These are phyloP conservation scores for Halichoerus grypus DNA, from an alignment of 2,113 vertebrate genomes.

Conservation along the genomic window DNA sequence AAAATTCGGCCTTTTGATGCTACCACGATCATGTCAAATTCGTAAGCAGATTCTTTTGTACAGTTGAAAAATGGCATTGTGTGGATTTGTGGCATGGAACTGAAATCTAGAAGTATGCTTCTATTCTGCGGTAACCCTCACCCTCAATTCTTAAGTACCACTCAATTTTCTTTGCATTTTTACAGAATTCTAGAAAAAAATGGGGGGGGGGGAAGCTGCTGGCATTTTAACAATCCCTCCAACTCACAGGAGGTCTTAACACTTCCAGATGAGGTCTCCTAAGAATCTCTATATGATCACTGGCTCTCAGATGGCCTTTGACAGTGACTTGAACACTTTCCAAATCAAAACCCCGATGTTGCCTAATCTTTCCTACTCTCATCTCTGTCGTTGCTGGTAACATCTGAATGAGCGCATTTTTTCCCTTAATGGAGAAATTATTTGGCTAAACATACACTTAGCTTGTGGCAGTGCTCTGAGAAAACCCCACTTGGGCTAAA, in stretches of 20 bases:
- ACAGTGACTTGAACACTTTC: slow-evolving; percentile 68
- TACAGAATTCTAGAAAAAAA: slow-evolving; percentile 63
- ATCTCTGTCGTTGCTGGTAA: slow-evolving; percentile 52
- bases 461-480: slow-evolving; percentile 72
- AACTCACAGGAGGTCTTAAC: slow-evolving; percentile 77
- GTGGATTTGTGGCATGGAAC: slow-evolving; percentile 80
- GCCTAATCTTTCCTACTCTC: neutral
- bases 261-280: slow-evolving; percentile 67
- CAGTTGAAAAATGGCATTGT: slow-evolving; percentile 86
- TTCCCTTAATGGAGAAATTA: slow-evolving; percentile 56
- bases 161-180: slow-evolving; percentile 73
- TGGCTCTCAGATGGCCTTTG: slow-evolving; percentile 49
- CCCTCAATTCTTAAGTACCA: slow-evolving; percentile 81
- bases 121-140: slow-evolving; percentile 86
- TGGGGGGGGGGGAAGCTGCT: neutral
- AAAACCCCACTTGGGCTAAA: slow-evolving; percentile 55
- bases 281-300: slow-evolving; percentile 60
- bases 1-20: slow-evolving; percentile 85
- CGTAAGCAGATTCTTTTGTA: slow-evolving; percentile 81
- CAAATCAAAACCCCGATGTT: slow-evolving; percentile 38
- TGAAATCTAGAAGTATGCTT: slow-evolving; percentile 71
- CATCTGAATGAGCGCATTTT: slow-evolving; percentile 46
- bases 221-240: slow-evolving; percentile 77
- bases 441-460: slow-evolving; percentile 67
- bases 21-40: slow-evolving; percentile 81